Conservation (phyloP, 2,888 invertebrate genomes). For the Drosophila sordidula region DNA sequence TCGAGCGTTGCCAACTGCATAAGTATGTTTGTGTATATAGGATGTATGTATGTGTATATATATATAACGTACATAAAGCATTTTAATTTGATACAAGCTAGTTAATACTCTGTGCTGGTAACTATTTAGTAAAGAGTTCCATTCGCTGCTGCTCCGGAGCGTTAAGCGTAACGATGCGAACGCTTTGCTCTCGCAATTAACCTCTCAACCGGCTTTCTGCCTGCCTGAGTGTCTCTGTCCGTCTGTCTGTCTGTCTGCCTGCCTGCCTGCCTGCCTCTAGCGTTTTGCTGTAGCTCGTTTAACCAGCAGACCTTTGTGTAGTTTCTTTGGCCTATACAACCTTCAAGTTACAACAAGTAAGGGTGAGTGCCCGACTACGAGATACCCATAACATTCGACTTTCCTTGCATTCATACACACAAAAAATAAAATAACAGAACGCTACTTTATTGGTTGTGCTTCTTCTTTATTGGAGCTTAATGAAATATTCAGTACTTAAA, state of each 20-base stretch:
- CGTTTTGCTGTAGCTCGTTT: conserved; percentile 41
- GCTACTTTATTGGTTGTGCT: no score
- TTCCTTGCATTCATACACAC: no score
- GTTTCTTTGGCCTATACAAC: conserved; percentile 28
- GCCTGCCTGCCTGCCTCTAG: conserved; percentile 21
- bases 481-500: no score
- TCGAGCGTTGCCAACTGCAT: conserved; percentile 51
- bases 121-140: conserved; percentile 46
- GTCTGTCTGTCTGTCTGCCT: neutral
- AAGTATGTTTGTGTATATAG: conserved; percentile 6
- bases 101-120: conserved; percentile 34
- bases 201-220: conserved; percentile 78
- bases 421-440: no score
- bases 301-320: conserved; percentile 56
- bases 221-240: conserved; percentile 27
- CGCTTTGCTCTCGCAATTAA: conserved; percentile 78
- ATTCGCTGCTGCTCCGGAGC: conserved; percentile 45
- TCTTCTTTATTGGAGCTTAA: no score
- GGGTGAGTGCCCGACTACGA: neutral
- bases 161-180: conserved; percentile 71
- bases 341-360: conserved; percentile 19
- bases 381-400: neutral
- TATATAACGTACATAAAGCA: conserved; percentile 19
- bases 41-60: conserved; percentile 2
- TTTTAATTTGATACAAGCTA: conserved; percentile 54